Evolutionary conservation across 2,113 vertebrate genomes (phyloP).

Genomic region (Neofelis nebulosa): DNA sequence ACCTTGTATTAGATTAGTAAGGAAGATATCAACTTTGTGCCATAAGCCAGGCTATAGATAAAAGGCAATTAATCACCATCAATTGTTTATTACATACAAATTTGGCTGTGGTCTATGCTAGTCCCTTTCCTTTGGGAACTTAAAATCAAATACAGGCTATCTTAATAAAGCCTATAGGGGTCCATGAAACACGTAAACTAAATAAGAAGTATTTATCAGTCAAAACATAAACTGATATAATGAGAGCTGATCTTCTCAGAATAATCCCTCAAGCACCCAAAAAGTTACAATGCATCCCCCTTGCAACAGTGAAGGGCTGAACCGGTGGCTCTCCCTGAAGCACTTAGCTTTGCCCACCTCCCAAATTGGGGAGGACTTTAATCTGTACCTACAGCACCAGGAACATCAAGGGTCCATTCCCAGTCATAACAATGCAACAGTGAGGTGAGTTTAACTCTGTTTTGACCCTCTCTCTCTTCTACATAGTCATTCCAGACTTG

Average conservation of each 20-base stretch:
- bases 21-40: slow-evolving; percentile 6
- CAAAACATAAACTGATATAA: slow-evolving; percentile 28
- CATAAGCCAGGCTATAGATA: not conserved
- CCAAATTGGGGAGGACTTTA: not conserved
- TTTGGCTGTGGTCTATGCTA: slow-evolving; percentile 10
- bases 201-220: slow-evolving; percentile 11
- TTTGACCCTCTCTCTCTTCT: not conserved
- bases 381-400: not conserved
- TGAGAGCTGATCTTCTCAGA: slow-evolving; percentile 11
- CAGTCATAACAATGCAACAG: not conserved
- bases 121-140: not conserved
- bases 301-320: not conserved
- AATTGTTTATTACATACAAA: slow-evolving; percentile 16
- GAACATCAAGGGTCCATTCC: not conserved
- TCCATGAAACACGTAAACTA: slow-evolving; percentile 11
- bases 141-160: slow-evolving; percentile 48
- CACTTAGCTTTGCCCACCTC: not conserved
- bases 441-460: not conserved
- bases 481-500: not conserved
- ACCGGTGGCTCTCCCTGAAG: not conserved
- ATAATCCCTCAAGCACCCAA: not conserved
- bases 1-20: slow-evolving; percentile 42
- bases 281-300: not conserved
- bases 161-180: not conserved
- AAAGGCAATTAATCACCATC: slow-evolving; percentile 41